Conservation (phyloP, 1,140 invertebrate genomes). For the Teleopsis dalmanni region DNA sequence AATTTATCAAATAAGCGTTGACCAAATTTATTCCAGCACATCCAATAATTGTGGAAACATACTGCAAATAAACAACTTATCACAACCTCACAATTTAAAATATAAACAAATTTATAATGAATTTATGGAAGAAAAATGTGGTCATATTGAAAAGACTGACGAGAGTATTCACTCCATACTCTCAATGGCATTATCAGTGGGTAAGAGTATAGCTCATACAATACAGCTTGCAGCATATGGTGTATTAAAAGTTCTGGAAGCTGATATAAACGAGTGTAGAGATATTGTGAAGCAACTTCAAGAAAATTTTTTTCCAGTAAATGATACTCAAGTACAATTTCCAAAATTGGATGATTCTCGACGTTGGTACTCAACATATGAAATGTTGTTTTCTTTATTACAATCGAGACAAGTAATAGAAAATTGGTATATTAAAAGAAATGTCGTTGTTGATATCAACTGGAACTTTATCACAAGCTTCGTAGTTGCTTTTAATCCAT, state of each 20-base stretch:
- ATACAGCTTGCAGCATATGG: constrained; percentile 1
- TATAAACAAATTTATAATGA: not conserved
- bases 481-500: not conserved
- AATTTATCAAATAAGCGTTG: not conserved
- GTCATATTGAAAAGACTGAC: not conserved
- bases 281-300: not conserved
- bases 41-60: not conserved
- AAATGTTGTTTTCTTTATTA: not conserved
- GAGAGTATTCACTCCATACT: not conserved
- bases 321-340: too few species aligned
- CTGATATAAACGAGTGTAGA: not conserved
- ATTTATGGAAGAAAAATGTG: not conserved
- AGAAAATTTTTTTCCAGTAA: not conserved
- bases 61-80: not conserved
- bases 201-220: not conserved
- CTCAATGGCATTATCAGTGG: not conserved
- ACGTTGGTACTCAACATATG: not conserved
- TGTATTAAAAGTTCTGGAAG: not conserved
- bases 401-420: too few species aligned
- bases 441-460: not conserved
- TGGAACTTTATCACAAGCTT: not conserved
- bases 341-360: not conserved
- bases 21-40: not conserved
- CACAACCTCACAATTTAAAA: too few species aligned
- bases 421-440: too few species aligned